Base-by-base conservation (phyloP, 2,797 vertebrate species). In the Sternotherus odoratus region DNA sequence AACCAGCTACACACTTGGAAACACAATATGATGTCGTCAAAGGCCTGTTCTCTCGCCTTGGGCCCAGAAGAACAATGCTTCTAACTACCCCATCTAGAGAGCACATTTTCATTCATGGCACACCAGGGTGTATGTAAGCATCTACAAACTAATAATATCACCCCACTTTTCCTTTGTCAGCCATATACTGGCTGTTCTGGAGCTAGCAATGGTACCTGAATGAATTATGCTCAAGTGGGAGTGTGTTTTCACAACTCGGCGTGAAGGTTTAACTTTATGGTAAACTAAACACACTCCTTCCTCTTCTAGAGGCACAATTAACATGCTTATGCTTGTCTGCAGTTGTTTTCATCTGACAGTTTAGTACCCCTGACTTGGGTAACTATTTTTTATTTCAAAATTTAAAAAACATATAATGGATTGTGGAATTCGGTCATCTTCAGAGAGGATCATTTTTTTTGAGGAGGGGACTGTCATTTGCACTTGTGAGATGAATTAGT, bases 351-450 rank as follows among this genome's bases (percentile, higher is more conserved):
- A 63, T 15, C 60, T 63, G 60, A n/a, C 30, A 9, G 60, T n/a
- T 82, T 78, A 80, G 15, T 85, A 79, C 53, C 77, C 16, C 89
- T 82, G 79, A 87, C 50, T 92, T 88, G 46, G 26, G n/a, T 63
- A 92, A 78, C 72, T 80, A 66, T 81, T 87, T 86, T 89, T 49
- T 57, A 15, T 82, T 89, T 91, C 92, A 91, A 85, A 81, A 46
- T 86, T 79, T 49, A 9, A 91, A 84, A 83, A 53, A 39, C 78
- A 83, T 83, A 77, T 17, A 84, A 91, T 16, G 19, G 28, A 93
- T 56, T 54, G 63, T 6, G 80, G 72, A 86, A 43, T 87, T 80
- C 78, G 72, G 56, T 12, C 56, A 80, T 63, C 17, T 17, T 87
- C 79, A 84, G 33, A 51, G n/a, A 81, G 82, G 53, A 46, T 82